Percentiles rank a stretch among this genome's conserved stretches.
These are phyloP conservation scores for Hybognathus amarus DNA, from an alignment of 2,797 vertebrate genomes.

Conservation along the genomic window DNA sequence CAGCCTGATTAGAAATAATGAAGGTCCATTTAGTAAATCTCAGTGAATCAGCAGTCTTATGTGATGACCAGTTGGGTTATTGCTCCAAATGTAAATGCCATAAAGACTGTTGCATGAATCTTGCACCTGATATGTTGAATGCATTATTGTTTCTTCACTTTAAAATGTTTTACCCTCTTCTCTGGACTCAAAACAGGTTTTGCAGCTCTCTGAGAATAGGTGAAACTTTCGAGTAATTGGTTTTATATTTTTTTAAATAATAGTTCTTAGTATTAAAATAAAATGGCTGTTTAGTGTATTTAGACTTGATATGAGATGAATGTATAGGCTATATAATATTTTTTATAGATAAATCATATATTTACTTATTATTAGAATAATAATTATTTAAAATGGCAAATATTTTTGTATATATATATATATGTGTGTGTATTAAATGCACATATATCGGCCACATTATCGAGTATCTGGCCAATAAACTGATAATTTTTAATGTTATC, in stretches of 20 bases:
- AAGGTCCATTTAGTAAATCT: conserved; percentile 15
- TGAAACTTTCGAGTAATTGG: not conserved
- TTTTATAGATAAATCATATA: no score
- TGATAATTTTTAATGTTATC: no score
- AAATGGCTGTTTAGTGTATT: not conserved
- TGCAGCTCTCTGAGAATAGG: not conserved
- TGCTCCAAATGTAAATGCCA: not conserved
- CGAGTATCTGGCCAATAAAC: no score
- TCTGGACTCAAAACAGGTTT: not conserved
- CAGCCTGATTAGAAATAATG: conserved; percentile 8
- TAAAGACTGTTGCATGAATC: not conserved
- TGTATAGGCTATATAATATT: not conserved
- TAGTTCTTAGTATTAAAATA: no score
- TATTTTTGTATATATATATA: no score
- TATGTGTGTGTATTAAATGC: no score
- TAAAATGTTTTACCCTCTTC: not conserved
- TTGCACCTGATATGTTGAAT: not conserved
- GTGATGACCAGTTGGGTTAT: not conserved
- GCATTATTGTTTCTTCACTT: not conserved
- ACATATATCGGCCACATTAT: no score
- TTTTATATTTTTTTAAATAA: not conserved
- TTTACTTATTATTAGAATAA: no score
- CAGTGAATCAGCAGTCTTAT: conserved; percentile 7
- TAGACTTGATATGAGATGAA: no score
- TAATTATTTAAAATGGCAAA: no score